Base-by-base conservation (phyloP, 2,113 vertebrate species). In the Lampris megalopsis region DNA sequence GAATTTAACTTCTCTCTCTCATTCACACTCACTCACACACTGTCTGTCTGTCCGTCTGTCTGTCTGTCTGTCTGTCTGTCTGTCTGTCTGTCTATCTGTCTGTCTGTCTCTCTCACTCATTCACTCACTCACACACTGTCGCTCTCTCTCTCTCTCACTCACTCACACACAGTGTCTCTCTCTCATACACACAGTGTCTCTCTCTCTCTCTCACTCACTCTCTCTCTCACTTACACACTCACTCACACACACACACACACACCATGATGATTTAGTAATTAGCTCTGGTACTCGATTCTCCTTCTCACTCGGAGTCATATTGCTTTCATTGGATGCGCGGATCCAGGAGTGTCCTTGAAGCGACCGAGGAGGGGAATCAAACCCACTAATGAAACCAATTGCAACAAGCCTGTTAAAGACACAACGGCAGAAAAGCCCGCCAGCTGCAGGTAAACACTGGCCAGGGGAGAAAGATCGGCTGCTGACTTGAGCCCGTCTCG, bases 311-410 rank as follows among this genome's bases (percentile, higher is more conserved):
- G 35, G 13, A 1, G 38, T 36, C 38, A 41, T 11, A 6, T 5
- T 40, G 58, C 13, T 50, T 48, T 54, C 43, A 56, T 9, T 6
- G 41, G 2, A 6, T 52, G 6, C 70, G 2, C 8, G 50, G 74
- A 74, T 76, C 58, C 64, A 35, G 57, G 41, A 11, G 52, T 38
- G 63, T 48, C 36, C 37, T 71, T 64, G 49, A 56, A 54, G 47
- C 37, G 48, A 62, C 48, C 48, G 6, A 6, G 38, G 54, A 24
- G 11, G 43, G 47, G 77, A 38, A 42, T 59, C 41, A 59, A 2
- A 6, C n/a, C 11, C 52, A 4, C 6, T 64, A 8, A 36, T 57
- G 3, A 54, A 60, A 41, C 71, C 47, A 61, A 76, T 37, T 57
- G 52, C 68, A 40, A 57, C 49, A 13, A 43, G 24, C 43, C 50